Evolutionary conservation across 2,113 vertebrate species (phyloP), one percentile per base, ranked within the genome.

Genomic region (Caranx melampygus): DNA sequence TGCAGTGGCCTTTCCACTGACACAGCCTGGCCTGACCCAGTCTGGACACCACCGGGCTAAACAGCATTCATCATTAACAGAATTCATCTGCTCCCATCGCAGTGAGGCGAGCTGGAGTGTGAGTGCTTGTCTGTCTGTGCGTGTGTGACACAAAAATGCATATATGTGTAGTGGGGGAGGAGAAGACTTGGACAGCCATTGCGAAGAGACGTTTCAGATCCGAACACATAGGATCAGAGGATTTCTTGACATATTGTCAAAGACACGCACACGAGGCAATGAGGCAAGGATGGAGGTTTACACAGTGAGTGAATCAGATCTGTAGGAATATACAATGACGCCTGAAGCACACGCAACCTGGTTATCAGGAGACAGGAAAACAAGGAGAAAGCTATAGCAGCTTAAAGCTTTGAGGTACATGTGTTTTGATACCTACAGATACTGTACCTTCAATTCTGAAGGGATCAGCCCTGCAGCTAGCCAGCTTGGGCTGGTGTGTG

Each of bases 1-100:
- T 79, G 63, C 61, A 21, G 78, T 88, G 89, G 83, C 85, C 89
- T 92, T 91, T 90, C 72, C 75, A 74, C 79, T 86, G 84, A 83
- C 84, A 68, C 5, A 64, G 65, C 83, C 83, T 9, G 14, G 78
- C 63, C 75, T 85, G 83, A 90, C 86, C 87, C 68, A 26, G 34
- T 61, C 76, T 74, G 82, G 85, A 80, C 87, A 83, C 40, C 40
- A 20, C 40, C 10, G 26, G 55, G 68, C 87, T 69, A 63, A 89
- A 81, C 79, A 62, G 71, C 72, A 85, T 87, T 76, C 44, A 82
- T 87, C 84, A 81, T 58, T 58, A 52, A 54, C 8, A 73, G 26
- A 21, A 37, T 47, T 47, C 2, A 37, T 66, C 58, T 52, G 14
- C 68, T 70, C 14, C n/a, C 44, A 47, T 73, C 70, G 66, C 42